Evolutionary conservation across 2,113 vertebrate species (phyloP).

Genomic region (Neotoma lepida): DNA sequence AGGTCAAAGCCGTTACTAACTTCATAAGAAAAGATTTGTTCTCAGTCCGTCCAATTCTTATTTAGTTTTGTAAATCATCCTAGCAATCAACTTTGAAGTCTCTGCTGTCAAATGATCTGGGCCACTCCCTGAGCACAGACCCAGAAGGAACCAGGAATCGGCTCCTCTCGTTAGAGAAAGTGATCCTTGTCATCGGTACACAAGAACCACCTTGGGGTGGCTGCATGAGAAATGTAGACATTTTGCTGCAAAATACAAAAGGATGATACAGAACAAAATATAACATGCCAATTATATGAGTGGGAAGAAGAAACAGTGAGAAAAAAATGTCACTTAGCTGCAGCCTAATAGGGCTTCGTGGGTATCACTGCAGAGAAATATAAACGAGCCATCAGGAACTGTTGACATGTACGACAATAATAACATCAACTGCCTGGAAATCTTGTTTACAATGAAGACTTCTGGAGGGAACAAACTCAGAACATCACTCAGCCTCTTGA

Average conservation of each 20-base stretch:
- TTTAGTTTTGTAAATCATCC: neutral
- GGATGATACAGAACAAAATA: neutral
- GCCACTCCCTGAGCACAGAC: neutral
- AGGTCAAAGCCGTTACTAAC: neutral
- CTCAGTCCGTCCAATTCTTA: neutral
- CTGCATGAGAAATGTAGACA: neutral
- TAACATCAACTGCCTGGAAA: neutral
- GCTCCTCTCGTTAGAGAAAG: neutral
- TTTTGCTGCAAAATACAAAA: neutral
- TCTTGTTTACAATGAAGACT: neutral
- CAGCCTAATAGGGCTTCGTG: neutral
- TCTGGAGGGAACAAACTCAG: neutral
- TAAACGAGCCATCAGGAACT: neutral
- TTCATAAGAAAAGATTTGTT: neutral
- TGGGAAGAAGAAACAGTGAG: neutral
- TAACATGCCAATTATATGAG: neutral
- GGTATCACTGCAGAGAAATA: neutral
- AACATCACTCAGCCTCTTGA: neutral
- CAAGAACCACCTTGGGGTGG: neutral
- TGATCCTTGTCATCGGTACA: neutral
- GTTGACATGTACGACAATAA: neutral
- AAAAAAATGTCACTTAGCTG: neutral
- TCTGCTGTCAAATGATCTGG: neutral
- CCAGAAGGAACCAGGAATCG: neutral
- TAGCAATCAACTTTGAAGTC: neutral